Percentiles rank a stretch among this genome's conserved stretches.
Conservation (phyloP, 2,797 vertebrate species). For the Schizopygopsis malacanthus region DNA sequence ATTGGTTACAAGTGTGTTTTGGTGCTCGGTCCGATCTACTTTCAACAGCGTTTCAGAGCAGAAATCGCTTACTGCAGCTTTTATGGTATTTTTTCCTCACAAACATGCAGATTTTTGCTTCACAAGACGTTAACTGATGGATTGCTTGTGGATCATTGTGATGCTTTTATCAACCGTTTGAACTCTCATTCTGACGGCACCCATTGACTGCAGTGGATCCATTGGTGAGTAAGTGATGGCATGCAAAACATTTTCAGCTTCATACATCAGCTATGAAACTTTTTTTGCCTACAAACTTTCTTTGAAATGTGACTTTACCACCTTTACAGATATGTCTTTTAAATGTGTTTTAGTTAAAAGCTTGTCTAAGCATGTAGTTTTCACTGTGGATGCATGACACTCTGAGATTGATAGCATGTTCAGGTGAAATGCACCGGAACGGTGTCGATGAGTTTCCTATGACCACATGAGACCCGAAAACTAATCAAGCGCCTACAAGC, state of each 20-base stretch:
- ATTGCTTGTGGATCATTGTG: neutral
- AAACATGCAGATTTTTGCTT: neutral
- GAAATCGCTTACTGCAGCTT: no score
- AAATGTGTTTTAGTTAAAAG: neutral
- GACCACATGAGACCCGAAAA: neutral
- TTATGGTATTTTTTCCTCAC: neutral
- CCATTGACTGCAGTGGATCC: neutral
- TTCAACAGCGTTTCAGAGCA: no score
- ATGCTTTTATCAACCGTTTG: neutral
- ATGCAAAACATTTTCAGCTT: neutral
- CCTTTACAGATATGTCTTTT: neutral
- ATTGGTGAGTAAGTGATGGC: neutral
- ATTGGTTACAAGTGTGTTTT: no score
- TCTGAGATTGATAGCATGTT: neutral
- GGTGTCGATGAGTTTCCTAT: neutral
- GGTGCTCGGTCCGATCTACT: no score
- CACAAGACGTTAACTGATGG: neutral
- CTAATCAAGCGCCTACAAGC: neutral
- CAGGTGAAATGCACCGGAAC: neutral
- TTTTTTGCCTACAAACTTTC: neutral
- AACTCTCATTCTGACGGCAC: neutral
- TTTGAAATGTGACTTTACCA: neutral
- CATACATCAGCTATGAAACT: neutral
- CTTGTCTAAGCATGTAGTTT: neutral
- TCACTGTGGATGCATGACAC: neutral